Evolutionary conservation across 2,888 invertebrate genomes (phyloP).

Genomic region (Zaprionus obscuricornis): DNA sequence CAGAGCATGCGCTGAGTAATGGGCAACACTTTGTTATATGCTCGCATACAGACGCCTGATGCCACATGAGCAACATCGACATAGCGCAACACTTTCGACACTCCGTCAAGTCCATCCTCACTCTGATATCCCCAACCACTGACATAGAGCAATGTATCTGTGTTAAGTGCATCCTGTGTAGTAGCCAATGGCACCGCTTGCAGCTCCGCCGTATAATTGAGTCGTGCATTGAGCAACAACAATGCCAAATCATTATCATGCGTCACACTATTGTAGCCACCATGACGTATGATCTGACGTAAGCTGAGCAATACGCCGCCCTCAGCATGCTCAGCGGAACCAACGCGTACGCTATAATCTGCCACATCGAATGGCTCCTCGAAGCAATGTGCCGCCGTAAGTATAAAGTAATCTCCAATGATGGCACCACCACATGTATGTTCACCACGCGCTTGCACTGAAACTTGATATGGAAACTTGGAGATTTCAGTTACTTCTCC

Average conservation of each 20-base stretch:
- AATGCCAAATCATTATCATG: conserved; percentile 76
- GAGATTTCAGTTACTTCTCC: conserved; percentile 57
- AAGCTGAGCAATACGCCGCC: conserved; percentile 70
- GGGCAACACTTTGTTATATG: conserved; percentile 65
- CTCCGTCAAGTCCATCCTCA: conserved; percentile 53
- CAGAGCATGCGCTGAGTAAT: conserved; percentile 76
- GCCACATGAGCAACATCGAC: conserved; percentile 66
- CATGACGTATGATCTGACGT: conserved; percentile 64
- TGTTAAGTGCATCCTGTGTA: conserved; percentile 35
- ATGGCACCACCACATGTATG: conserved; percentile 77
- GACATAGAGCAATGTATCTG: conserved; percentile 54
- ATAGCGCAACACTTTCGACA: conserved; percentile 61
- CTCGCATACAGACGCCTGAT: conserved; percentile 44
- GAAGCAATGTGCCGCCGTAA: conserved; percentile 78
- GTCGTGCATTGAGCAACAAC: conserved; percentile 61
- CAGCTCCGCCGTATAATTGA: conserved; percentile 57
- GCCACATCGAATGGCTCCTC: conserved; percentile 45
- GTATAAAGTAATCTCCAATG: conserved; percentile 51
- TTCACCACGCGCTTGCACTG: conserved; percentile 53
- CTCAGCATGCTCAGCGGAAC: conserved; percentile 57
- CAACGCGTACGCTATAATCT: conserved; percentile 69
- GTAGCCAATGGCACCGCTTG: conserved; percentile 64
- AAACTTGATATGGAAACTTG: conserved; percentile 67
- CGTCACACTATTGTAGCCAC: conserved; percentile 56
- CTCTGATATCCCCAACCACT: conserved; percentile 77